Evolutionary conservation across 1,140 invertebrate genomes (phyloP).

Genomic region (Drosophila baimaii): DNA sequence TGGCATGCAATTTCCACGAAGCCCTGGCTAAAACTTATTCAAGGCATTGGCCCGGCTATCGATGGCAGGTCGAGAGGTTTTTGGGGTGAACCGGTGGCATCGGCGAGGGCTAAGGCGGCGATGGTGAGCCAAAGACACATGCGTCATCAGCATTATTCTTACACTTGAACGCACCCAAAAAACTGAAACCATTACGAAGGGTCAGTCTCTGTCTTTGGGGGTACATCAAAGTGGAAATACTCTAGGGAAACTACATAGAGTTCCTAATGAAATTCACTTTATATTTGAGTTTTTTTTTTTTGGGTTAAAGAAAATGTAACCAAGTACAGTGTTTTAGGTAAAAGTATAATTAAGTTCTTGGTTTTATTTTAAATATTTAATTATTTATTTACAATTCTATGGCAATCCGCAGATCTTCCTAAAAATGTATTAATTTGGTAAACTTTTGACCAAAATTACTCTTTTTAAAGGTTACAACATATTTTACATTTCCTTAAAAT

Average conservation of each 20-base stretch:
- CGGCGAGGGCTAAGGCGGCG: constrained; percentile 5
- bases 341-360: too few relatives aligned
- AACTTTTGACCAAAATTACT: neutral
- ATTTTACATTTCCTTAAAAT: neutral
- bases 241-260: constrained; percentile 9
- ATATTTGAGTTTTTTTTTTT: neutral
- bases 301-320: neutral
- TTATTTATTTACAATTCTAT: neutral
- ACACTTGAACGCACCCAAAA: constrained; percentile 63
- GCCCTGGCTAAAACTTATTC: constrained; percentile 48
- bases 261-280: neutral
- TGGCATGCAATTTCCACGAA: constrained; percentile 64
- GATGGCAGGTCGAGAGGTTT: constrained; percentile 47
- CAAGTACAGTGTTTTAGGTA: too few relatives aligned
- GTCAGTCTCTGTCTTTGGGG: neutral
- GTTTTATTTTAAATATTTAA: neutral
- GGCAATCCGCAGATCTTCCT: too few relatives aligned
- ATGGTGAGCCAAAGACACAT: constrained; percentile 34
- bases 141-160: constrained; percentile 63
- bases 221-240: constrained; percentile 24
- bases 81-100: constrained; percentile 3
- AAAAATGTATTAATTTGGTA: neutral
- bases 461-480: neutral
- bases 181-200: constrained; percentile 24
- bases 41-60: constrained; percentile 48